These are phyloP conservation scores for Lasioglossum vierecki DNA, from an alignment of 2,888 invertebrate species.

Conservation along the genomic window DNA sequence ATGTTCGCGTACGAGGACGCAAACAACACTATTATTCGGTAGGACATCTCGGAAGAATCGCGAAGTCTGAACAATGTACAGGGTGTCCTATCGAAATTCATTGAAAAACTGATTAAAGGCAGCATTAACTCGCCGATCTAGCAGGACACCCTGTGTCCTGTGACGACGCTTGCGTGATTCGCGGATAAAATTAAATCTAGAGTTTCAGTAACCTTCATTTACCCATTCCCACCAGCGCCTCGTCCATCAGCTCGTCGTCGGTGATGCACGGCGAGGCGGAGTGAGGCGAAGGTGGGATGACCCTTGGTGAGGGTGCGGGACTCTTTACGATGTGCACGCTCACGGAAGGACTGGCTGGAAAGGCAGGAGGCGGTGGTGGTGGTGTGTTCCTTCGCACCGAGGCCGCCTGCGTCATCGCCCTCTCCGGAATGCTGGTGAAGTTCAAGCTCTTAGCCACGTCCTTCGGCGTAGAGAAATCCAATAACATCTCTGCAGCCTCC, in stretches of 20 bases:
- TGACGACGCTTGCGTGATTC: neutral
- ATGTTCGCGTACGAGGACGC: conserved; percentile 13
- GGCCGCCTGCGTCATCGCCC: conserved; percentile 86
- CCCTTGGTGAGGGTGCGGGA: conserved; percentile 89
- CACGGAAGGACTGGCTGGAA: conserved; percentile 88
- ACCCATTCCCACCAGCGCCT: conserved; percentile 91
- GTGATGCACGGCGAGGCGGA: conserved; percentile 92
- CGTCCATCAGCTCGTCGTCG: conserved; percentile 96
- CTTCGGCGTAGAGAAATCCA: conserved; percentile 88
- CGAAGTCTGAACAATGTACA: conserved; percentile 31
- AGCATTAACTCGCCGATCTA: neutral
- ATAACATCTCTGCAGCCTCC: conserved; percentile 87
- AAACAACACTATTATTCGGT: conserved; percentile 18
- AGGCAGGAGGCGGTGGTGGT: conserved; percentile 82
- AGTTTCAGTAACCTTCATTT: conserved; percentile 86
- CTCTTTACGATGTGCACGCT: conserved; percentile 92
- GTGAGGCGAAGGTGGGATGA: conserved; percentile 88
- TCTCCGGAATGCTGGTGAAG: conserved; percentile 85
- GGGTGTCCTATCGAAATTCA: conserved; percentile 19
- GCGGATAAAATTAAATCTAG: conserved; percentile 56
- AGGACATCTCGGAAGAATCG: conserved; percentile 32
- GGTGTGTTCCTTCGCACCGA: conserved; percentile 82
- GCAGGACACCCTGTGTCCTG: conserved; percentile 20
- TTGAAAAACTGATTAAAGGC: neutral
- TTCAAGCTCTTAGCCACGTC: conserved; percentile 83